These are phyloP conservation scores for Chelonia mydas DNA, from an alignment of 2,797 vertebrate species.

Conservation along the genomic window DNA sequence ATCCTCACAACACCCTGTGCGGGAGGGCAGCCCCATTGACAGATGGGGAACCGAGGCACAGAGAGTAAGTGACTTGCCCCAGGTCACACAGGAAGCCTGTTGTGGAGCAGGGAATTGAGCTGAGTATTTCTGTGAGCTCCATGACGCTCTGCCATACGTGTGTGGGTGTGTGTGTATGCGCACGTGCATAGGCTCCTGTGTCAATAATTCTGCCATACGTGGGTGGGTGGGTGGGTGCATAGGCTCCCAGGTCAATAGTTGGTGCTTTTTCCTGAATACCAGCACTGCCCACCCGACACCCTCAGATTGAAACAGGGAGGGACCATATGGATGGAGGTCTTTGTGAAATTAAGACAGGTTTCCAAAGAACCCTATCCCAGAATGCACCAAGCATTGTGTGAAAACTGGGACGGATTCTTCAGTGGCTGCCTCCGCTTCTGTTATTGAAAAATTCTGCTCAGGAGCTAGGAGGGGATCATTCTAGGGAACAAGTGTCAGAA, in stretches of 20 bases:
- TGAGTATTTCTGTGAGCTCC: neutral
- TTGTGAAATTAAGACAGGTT: neutral
- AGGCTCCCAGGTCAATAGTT: neutral
- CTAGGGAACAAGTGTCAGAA: neutral
- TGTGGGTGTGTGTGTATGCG: too few species aligned
- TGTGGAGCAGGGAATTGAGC: neutral
- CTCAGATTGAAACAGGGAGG: neutral
- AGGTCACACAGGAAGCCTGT: neutral
- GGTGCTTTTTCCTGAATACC: neutral
- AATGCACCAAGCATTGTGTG: neutral
- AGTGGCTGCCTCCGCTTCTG: neutral
- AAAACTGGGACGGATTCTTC: neutral
- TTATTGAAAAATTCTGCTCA: neutral
- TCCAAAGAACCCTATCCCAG: neutral
- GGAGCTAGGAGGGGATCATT: neutral
- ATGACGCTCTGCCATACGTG: neutral
- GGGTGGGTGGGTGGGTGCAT: too few species aligned
- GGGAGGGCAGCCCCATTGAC: neutral
- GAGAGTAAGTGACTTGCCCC: accelerated
- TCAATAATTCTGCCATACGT: too few species aligned
- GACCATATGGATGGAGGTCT: neutral
- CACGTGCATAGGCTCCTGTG: neutral
- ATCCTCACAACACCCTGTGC: neutral
- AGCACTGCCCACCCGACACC: neutral
- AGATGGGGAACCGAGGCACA: neutral